Base-by-base conservation (phyloP, 2,888 invertebrate species). In the Melikaiella ostensackeni region DNA sequence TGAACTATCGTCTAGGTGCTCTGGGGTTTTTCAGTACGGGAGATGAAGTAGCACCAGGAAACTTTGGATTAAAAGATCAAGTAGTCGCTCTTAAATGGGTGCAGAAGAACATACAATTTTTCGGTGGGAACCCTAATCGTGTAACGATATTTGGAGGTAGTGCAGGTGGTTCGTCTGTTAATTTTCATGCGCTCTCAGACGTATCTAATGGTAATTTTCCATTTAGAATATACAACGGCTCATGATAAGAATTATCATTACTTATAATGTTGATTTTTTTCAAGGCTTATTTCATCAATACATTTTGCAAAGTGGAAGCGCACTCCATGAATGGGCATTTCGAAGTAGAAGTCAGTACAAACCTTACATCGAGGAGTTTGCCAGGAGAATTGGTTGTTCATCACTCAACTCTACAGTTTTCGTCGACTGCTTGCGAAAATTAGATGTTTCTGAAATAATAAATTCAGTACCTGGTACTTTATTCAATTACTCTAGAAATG, bases 1-100 rank as follows among this genome's bases (percentile, higher is more conserved):
- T 86, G 55, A 86, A 87, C 77, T 87, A 87, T 75, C 87, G 87
- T 1, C 77, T 87, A 0, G 85, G 86, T 19, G 81, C 80, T 1
- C 70, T 87, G 0, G 87, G 87, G 77, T 85, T 84, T 74, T 70
- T 84, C 46, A 83, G 83, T 75, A 85, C 85, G 0, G 84, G 84
- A 24, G 84, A 85, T 76, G 46, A 66, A 24, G 55, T 63, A 21
- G 80, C 82, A 6, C 79, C 83, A 1, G 85, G 85, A 0, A 85
- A 85, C 7, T 84, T 82, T 64, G 85, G 84, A 33, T 78, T 84
- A 8, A 85, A 84, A 76, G 85, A 85, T 85, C 85, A 84, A 74
- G 55, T 75, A 9, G 57, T 84, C 8, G 85, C 84, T 9, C 76
- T 85, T n/a, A 80, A 79, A 35, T 85, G 85, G 85, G 77, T 83